Base-by-base conservation (phyloP, 2,113 vertebrate genomes). In the Microcebus ravelobensis region DNA sequence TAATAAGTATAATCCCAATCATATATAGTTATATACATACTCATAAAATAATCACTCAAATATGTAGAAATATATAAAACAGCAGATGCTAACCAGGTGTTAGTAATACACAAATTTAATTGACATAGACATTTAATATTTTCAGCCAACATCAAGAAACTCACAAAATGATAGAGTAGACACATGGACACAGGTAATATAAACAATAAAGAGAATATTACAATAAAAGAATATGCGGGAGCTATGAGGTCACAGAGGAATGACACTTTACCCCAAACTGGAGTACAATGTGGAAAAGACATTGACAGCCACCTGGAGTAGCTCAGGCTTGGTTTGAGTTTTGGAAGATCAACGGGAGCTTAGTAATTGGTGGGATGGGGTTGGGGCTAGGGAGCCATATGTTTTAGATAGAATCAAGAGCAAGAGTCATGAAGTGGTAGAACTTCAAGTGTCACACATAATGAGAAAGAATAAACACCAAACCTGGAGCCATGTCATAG, bases 401-500 rank as follows among this genome's bases (percentile, higher is more conserved):
- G 15, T 70, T 89, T 94, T 59, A 70, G 57, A 48, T 1, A 89
- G 55, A 57, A 67, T 59, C 34, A n/a, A 23, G n/a, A 76, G 8
- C 42, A 59, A 67, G 73, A 80, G 5, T 63, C 36, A 42, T 11
- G 4, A n/a, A 11, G 10, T 57, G 65, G 34, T 61, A 45, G 65
- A 76, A 29, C 13, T 21, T 73, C 15, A 21, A 11, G 31, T 11
- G 29, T 5, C n/a, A n/a, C 8, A 45, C 6, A 23, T 3, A 2
- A 36, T 31, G 17, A 94, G 48, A 80, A 29, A 83, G 11, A 76
- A n/a, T 2, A 85, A 61, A 81, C 86, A 48, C n/a, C 48, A 61
- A 77, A 1, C 9, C 1, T 12, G 12, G 3, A 68, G 29, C 2
- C 9, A 7, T 12, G 7, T 29, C 15, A 17, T 12, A 23, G 45